These are phyloP conservation scores for Adelognathus sp. DNA, from an alignment of 2,888 invertebrate genomes.

Conservation along the genomic window DNA sequence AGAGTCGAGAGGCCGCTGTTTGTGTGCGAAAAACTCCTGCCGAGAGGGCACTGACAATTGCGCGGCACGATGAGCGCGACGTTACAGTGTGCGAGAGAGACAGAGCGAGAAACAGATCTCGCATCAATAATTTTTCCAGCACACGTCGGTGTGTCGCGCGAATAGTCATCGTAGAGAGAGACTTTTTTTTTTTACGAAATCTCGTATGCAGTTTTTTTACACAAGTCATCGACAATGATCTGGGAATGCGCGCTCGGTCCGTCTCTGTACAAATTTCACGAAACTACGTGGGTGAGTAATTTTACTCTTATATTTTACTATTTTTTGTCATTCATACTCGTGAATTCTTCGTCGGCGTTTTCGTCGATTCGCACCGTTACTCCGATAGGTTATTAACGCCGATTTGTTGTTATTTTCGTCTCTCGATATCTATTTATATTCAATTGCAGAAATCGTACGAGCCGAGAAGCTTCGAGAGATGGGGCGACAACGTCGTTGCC, in stretches of 20 bases:
- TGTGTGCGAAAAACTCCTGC: no score
- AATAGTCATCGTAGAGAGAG: not conserved
- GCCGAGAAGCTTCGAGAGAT: constrained; percentile 86
- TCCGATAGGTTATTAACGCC: constrained; percentile 28
- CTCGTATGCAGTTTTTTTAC: not conserved
- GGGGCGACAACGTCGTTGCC: constrained; percentile 88
- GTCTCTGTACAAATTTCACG: constrained; percentile 87
- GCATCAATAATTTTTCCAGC: constrained; percentile 24
- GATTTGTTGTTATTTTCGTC: constrained; percentile 18
- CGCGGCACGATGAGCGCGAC: constrained; percentile 7
- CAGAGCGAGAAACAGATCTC: not conserved
- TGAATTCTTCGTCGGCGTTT: not conserved
- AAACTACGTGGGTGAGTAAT: constrained; percentile 80
- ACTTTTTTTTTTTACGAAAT: not conserved
- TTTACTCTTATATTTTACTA: not conserved
- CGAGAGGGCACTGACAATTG: constrained; percentile 18
- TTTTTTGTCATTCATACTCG: not conserved
- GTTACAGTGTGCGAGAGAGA: not conserved
- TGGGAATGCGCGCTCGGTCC: constrained; percentile 88
- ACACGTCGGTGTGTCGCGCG: constrained; percentile 9
- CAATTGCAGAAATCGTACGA: constrained; percentile 85
- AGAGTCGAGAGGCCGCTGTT: no score
- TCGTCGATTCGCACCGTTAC: no score
- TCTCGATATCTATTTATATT: constrained; percentile 23
- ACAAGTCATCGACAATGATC: constrained; percentile 75